These are phyloP conservation scores for Papilio machaon DNA, from an alignment of 1,140 invertebrate genomes.

Conservation along the genomic window DNA sequence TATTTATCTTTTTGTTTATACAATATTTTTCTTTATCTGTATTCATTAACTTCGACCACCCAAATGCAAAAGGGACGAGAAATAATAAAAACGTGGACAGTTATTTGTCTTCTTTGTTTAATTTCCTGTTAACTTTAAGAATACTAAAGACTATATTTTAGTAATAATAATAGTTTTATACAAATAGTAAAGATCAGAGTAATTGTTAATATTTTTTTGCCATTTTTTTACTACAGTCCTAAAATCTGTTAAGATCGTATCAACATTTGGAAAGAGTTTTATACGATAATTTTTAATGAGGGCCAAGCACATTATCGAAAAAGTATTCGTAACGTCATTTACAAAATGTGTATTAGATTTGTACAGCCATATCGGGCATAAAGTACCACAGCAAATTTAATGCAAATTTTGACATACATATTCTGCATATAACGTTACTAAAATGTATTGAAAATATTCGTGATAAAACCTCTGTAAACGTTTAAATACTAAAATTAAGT, in stretches of 20 bases:
- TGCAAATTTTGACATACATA: too few species aligned
- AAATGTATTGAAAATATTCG: too few species aligned
- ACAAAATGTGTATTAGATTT: too few species aligned
- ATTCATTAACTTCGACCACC: slow-evolving; percentile 42
- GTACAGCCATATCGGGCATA: too few species aligned
- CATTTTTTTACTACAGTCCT: too few species aligned
- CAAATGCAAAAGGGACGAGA: slow-evolving; percentile 28
- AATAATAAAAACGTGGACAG: slow-evolving; percentile 33
- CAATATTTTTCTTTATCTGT: slow-evolving; percentile 21
- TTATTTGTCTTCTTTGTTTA: slow-evolving; percentile 35
- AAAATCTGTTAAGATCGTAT: too few species aligned
- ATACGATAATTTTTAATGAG: too few species aligned
- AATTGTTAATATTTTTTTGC: not conserved
- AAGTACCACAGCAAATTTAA: too few species aligned
- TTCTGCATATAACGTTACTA: too few species aligned
- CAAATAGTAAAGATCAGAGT: not conserved
- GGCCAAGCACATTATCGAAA: too few species aligned
- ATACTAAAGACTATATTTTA: not conserved
- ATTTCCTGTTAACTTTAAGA: slow-evolving; percentile 8
- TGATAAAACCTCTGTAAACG: not conserved
- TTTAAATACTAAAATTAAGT: not conserved
- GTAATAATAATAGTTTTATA: not conserved
- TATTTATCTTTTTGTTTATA: slow-evolving; percentile 1
- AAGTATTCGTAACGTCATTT: too few species aligned
- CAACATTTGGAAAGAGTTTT: too few species aligned